Percentiles rank a stretch among this genome's conserved stretches.
These are phyloP conservation scores for Tortricodes alternella DNA, from an alignment of 2,888 invertebrate genomes.

Conservation along the genomic window DNA sequence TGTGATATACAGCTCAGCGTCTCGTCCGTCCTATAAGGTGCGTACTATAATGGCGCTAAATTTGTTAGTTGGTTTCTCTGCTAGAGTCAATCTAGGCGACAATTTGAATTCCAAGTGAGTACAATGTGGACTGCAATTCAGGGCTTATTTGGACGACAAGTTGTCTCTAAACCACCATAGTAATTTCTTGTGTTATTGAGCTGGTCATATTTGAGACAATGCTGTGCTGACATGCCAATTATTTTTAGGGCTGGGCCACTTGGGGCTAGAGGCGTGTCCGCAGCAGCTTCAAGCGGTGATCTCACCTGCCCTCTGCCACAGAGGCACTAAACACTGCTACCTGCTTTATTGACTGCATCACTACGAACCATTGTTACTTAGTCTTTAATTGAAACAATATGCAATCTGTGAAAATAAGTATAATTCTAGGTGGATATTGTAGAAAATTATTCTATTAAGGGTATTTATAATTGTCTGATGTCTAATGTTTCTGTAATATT, in stretches of 20 bases:
- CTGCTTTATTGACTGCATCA: constrained; percentile 85
- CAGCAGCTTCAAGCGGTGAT: constrained; percentile 82
- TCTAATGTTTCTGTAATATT: constrained; percentile 83
- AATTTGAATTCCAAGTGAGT: constrained; percentile 14
- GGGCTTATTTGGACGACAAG: too few relatives aligned
- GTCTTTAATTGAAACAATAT: constrained; percentile 84
- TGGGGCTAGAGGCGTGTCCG: constrained; percentile 85
- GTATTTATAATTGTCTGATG: constrained; percentile 83
- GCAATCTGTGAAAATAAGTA: constrained; percentile 87
- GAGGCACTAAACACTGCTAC: constrained; percentile 81
- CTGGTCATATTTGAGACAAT: constrained; percentile 13
- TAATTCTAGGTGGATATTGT: constrained; percentile 82
- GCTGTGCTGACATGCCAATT: constrained; percentile 38
- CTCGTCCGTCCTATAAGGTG: constrained; percentile 83
- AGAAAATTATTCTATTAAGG: constrained; percentile 79
- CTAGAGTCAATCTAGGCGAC: background rate
- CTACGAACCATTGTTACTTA: constrained; percentile 85
- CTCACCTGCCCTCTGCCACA: constrained; percentile 79
- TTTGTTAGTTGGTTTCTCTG: background rate
- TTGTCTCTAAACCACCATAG: background rate
- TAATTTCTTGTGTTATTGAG: background rate
- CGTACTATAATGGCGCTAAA: constrained; percentile 20
- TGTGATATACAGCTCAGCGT: constrained; percentile 84
- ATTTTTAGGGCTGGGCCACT: constrained; percentile 85
- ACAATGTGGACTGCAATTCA: background rate